Evolutionary conservation across 2,888 invertebrate genomes (phyloP).

Genomic region (Lymantria monacha): DNA sequence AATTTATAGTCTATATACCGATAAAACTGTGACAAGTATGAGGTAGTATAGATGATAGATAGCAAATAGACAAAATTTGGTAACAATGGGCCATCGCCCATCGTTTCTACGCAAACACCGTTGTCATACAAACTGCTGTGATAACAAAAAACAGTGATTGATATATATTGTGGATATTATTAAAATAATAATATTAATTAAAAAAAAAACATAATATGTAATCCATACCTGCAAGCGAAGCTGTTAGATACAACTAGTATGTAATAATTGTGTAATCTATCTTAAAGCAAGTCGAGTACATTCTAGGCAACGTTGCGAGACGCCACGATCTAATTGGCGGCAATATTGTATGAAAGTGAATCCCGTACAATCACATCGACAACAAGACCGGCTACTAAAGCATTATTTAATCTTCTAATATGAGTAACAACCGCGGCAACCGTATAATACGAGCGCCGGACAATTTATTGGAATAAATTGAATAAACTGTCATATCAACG

Average conservation of each 20-base stretch:
- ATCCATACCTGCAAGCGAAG: too few relatives aligned
- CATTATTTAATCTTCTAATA: constrained; percentile 59
- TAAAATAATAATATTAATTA: too few relatives aligned
- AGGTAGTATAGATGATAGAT: too few relatives aligned
- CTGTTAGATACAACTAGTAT: not conserved
- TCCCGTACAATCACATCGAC: constrained; percentile 32
- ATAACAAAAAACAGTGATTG: too few relatives aligned
- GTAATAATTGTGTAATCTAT: constrained; percentile 19
- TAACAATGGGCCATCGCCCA: too few relatives aligned
- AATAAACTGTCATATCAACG: constrained; percentile 49
- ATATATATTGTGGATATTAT: too few relatives aligned
- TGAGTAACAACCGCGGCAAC: constrained; percentile 58
- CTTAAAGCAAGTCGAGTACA: constrained; percentile 26
- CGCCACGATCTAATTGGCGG: constrained; percentile 44
- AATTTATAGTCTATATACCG: too few relatives aligned
- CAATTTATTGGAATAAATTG: constrained; percentile 58
- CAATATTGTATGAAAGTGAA: constrained; percentile 46
- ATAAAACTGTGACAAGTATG: too few relatives aligned
- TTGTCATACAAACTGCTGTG: too few relatives aligned
- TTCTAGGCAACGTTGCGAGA: constrained; percentile 36
- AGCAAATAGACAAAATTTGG: too few relatives aligned
- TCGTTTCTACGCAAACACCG: too few relatives aligned
- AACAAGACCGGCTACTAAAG: constrained; percentile 46
- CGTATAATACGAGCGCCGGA: constrained; percentile 42
- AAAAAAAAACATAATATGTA: too few relatives aligned